Evolutionary conservation across 2,888 invertebrate genomes (phyloP).

Genomic region (Schizotus pectinicornis): DNA sequence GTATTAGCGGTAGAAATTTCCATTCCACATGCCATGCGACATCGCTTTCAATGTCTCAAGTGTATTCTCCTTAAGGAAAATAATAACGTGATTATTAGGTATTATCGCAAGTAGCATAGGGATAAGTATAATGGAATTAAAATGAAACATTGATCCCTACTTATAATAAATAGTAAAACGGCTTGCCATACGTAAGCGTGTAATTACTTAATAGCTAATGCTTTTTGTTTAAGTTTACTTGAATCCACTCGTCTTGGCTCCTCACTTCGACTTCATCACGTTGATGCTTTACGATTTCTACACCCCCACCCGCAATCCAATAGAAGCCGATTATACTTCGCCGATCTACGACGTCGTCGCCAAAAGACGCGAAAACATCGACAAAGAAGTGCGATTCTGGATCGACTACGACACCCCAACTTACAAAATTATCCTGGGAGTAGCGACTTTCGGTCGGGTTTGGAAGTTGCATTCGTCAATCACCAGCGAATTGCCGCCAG

Average conservation of each 20-base stretch:
- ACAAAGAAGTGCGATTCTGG: not conserved
- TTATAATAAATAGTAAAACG: too few species aligned
- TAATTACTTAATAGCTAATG: not conserved
- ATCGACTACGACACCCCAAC: not conserved
- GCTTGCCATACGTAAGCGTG: not conserved
- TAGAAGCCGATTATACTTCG: not conserved
- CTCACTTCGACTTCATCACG: not conserved
- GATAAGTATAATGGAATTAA: too few species aligned
- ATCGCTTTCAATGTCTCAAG: too few species aligned
- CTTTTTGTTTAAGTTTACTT: constrained; percentile 2
- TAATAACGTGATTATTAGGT: too few species aligned
- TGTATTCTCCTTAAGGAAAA: too few species aligned
- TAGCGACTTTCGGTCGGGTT: not conserved
- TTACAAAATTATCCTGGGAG: not conserved
- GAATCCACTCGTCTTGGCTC: not conserved
- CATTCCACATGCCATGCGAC: too few species aligned
- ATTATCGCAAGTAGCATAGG: too few species aligned
- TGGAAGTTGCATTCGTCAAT: not conserved
- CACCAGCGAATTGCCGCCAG: constrained; percentile 3
- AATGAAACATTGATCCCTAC: too few species aligned
- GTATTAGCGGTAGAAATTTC: too few species aligned
- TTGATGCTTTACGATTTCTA: constrained; percentile 3
- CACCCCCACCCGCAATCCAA: not conserved
- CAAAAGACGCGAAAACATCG: constrained; percentile 1
- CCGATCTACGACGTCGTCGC: not conserved